Conservation (phyloP, 2,888 invertebrate genomes). For the Leucania comma region DNA sequence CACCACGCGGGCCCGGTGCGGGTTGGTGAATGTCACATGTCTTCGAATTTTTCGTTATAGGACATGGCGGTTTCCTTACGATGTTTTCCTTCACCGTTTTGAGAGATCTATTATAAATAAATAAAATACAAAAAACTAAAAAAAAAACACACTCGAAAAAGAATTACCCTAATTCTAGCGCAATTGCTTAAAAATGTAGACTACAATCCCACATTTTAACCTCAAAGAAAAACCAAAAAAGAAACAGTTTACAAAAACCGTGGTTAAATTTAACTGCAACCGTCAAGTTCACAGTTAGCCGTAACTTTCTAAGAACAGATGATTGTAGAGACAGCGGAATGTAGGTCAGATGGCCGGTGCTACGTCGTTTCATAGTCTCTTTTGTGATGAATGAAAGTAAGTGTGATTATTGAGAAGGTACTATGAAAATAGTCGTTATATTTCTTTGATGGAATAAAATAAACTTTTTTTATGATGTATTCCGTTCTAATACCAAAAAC, state of each 20-base stretch:
- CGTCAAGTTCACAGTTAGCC: slow-evolving; percentile 44
- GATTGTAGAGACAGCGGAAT: slow-evolving; percentile 27
- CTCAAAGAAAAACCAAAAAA: background rate
- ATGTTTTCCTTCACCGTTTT: too few species aligned
- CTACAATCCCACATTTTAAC: background rate
- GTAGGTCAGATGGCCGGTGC: slow-evolving; percentile 37
- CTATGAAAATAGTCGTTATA: background rate
- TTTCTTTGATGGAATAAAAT: background rate
- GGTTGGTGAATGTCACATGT: too few species aligned
- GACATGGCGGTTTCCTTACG: too few species aligned
- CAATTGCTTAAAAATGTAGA: background rate
- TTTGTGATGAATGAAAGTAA: slow-evolving; percentile 39
- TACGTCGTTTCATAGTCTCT: slow-evolving; percentile 20
- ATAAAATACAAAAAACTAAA: too few species aligned
- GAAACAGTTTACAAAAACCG: slow-evolving; percentile 9
- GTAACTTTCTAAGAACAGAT: slow-evolving; percentile 54
- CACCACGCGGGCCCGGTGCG: too few species aligned
- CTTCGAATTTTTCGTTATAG: too few species aligned
- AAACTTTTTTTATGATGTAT: too few species aligned
- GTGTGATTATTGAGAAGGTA: background rate
- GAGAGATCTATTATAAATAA: too few species aligned
- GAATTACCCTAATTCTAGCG: too few species aligned
- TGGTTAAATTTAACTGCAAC: slow-evolving; percentile 14
- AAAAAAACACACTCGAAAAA: too few species aligned
- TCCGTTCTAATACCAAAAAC: background rate